phyloP scores from a whole-genome alignment of 1,140 invertebrate species.

The Achroia grisella region DNA sequence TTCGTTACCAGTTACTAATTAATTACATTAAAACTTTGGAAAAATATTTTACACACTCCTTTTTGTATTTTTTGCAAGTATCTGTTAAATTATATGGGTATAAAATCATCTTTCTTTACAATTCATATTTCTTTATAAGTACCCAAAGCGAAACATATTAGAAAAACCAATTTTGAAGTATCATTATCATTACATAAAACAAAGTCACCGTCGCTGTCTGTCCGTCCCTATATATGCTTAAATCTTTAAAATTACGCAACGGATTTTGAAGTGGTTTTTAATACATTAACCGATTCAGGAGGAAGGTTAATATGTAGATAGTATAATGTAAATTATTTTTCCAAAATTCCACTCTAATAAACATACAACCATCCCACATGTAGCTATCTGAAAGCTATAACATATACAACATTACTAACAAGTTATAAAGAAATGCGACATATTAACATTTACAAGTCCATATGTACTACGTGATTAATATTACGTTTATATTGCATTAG shows the following conservation, averaged over 20 bases:
- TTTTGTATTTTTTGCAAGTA: not conserved
- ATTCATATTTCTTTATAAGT: no score
- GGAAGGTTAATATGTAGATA: no score
- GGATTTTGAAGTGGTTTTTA: no score
- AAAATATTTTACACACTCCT: not conserved
- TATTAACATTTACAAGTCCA: slow-evolving; percentile 7
- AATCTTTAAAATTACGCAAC: no score
- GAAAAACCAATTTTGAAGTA: no score
- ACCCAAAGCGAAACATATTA: not conserved
- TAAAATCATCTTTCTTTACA: no score
- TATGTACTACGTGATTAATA: slow-evolving; percentile 10
- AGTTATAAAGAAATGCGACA: not conserved
- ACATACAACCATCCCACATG: slow-evolving; percentile 12
- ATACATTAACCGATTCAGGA: no score
- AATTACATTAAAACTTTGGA: slow-evolving; percentile 1
- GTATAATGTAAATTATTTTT: not conserved
- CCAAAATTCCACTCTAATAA: slow-evolving; percentile 4
- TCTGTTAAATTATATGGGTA: no score
- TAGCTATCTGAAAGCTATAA: slow-evolving; percentile 27
- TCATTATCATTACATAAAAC: no score
- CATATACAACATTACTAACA: slow-evolving; percentile 12
- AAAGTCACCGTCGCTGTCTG: no score
- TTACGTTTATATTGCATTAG: slow-evolving; percentile 4
- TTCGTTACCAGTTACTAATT: slow-evolving; percentile 24
- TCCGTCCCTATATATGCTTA: no score